phyloP scores from a whole-genome alignment of 2,888 invertebrate genomes.

The Orthosia gothica region DNA sequence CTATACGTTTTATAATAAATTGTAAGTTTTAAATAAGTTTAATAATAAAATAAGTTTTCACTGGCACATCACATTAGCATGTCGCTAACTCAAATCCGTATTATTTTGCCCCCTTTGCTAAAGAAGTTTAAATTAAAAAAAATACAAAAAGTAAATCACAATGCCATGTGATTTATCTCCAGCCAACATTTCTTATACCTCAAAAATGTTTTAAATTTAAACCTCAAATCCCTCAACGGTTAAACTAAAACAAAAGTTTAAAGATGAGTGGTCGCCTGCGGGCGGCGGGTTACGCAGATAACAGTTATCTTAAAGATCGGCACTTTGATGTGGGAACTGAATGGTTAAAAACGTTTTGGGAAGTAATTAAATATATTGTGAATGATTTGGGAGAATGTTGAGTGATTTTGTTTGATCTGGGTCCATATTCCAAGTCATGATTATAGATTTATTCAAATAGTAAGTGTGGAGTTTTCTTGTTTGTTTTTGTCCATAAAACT shows the following conservation, averaged over 20 bases:
- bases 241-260: constrained; percentile 61
- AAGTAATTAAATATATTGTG: neutral
- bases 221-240: neutral
- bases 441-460: too few species aligned
- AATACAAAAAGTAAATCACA: neutral
- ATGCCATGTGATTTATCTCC: neutral
- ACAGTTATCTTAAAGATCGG: constrained; percentile 80
- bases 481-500: too few species aligned
- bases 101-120: too few species aligned
- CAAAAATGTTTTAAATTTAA: constrained; percentile 35
- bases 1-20: too few species aligned
- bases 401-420: neutral
- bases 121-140: too few species aligned
- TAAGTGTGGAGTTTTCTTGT: too few species aligned
- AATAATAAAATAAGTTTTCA: neutral
- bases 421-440: too few species aligned
- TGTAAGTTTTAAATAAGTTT: too few species aligned
- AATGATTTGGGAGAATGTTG: neutral
- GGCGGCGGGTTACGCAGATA: constrained; percentile 85
- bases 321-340: constrained; percentile 73
- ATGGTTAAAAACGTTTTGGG: neutral
- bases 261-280: constrained; percentile 78
- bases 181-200: neutral
- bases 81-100: too few species aligned
- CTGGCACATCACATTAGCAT: too few species aligned